phyloP scores from a whole-genome alignment of 2,888 invertebrate species.

The Carpatolechia fugitivella region DNA sequence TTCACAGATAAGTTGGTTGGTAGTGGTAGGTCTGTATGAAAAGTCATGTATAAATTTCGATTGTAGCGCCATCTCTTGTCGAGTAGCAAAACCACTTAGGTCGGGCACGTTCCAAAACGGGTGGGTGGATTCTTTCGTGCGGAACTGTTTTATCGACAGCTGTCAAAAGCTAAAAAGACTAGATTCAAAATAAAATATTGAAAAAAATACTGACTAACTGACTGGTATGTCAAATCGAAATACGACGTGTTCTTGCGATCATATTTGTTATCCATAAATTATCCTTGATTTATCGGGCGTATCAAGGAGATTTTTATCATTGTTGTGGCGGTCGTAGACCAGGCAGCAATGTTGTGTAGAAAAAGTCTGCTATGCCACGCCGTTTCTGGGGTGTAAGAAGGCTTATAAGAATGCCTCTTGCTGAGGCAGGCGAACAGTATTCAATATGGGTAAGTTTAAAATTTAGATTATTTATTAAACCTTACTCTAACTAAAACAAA shows the following conservation, averaged over 20 bases:
- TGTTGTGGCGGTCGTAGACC: conserved; percentile 39
- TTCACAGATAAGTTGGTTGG: no score
- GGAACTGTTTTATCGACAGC: not conserved
- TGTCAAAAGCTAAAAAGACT: not conserved
- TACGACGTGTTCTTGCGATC: no score
- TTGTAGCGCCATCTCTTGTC: not conserved
- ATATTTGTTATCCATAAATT: no score
- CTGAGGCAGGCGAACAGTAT: conserved; percentile 77
- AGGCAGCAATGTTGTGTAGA: conserved; percentile 44
- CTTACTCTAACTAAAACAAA: not conserved
- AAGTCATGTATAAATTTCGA: not conserved
- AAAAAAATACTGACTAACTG: no score
- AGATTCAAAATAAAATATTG: not conserved
- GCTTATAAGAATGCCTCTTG: conserved; percentile 77
- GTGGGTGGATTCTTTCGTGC: no score
- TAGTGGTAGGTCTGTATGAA: no score
- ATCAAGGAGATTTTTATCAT: conserved; percentile 26
- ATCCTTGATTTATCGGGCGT: no score
- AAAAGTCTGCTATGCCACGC: conserved; percentile 47
- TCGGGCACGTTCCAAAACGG: no score
- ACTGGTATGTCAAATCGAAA: no score
- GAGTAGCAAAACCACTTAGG: not conserved
- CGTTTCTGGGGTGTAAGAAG: conserved; percentile 64
- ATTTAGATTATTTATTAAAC: conserved; percentile 1
- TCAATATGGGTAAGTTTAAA: conserved; percentile 78